Evolutionary conservation across 2,888 invertebrate species (phyloP), one percentile per base, ranked within the genome.

Genomic region (Bursaphelenchus okinawaensis): DNA sequence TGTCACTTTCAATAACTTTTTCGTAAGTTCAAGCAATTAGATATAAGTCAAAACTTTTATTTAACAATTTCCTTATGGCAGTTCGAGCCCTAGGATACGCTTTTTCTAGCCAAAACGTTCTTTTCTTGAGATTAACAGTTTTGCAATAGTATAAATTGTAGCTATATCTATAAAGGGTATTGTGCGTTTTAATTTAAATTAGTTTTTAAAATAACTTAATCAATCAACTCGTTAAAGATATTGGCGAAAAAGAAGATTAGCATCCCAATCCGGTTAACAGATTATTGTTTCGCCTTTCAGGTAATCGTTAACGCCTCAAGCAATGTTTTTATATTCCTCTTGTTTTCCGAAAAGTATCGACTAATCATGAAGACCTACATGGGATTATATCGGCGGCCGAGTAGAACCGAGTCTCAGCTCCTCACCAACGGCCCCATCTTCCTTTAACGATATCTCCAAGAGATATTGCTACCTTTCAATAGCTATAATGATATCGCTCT

Each of bases 301-400:
- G 78, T 79, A 2, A 76, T 79, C 23, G 70, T 79, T 59, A 79
- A 79, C 60, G 77, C 79, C 2, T 78, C 78, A 16, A 75, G 72
- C 66, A 79, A 79, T 70, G 75, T 79, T 22, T 77, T 75, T 63
- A 72, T 78, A 55, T 79, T 78, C 68, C 76, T 79, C 70, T 69
- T 79, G n/a, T 79, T 78, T 70, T 78, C 77, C 3, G 79, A 78
- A 59, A 78, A 78, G 62, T 79, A 79, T 63, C 74, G 79, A 19
- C 71, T 75, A 58, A 73, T 79, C 20, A 69, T 79, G 16, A 72
- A 75, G 23, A 73, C 77, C 51, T 78, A 78, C 58, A 63, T 79
- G 40, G n/a, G n/a, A 16, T 16, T 40, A 40, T 4, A 40, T 40
- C 40, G 40, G 3, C 40, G 40, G 40, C 40, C 40, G n/a, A 40